Evolutionary conservation across 2,113 vertebrate genomes (phyloP).

Genomic region (Macrotis lagotis): DNA sequence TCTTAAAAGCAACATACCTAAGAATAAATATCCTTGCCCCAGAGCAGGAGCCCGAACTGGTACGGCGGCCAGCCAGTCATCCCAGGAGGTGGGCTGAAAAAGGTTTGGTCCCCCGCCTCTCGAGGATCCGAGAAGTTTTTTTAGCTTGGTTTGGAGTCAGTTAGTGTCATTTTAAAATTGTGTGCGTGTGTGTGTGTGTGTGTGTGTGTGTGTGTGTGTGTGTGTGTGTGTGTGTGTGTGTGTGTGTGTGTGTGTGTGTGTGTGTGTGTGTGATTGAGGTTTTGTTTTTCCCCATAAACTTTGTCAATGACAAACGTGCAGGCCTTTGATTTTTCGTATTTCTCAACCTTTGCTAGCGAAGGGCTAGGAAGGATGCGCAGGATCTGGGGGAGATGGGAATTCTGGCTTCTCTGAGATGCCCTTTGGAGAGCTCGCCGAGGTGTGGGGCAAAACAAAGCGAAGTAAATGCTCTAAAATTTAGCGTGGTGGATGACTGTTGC

Average conservation of each 20-base stretch:
- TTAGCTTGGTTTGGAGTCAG: neutral
- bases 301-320: slow-evolving; percentile 22
- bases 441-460: slow-evolving; percentile 49
- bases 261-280: too few relatives aligned
- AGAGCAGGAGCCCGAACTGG: slow-evolving; percentile 18
- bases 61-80: neutral
- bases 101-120: slow-evolving; percentile 5
- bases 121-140: neutral
- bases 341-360: neutral
- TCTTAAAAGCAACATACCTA: slow-evolving; percentile 87
- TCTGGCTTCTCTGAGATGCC: neutral
- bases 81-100: neutral
- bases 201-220: too few relatives aligned
- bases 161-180: neutral
- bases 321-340: slow-evolving; percentile 15
- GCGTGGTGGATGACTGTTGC: neutral
- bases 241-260: too few relatives aligned
- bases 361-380: neutral
- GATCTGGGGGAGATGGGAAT: neutral
- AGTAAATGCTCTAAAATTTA: slow-evolving; percentile 1
- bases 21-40: slow-evolving; percentile 79
- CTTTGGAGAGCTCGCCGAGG: neutral
- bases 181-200: too few relatives aligned
- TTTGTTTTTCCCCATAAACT: neutral
- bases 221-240: too few relatives aligned